A percentile compares a stretch with the other conserved stretches of the same genome.
phyloP scores from a whole-genome alignment of 2,888 invertebrate species.

The Petrolisthes manimaculis region DNA sequence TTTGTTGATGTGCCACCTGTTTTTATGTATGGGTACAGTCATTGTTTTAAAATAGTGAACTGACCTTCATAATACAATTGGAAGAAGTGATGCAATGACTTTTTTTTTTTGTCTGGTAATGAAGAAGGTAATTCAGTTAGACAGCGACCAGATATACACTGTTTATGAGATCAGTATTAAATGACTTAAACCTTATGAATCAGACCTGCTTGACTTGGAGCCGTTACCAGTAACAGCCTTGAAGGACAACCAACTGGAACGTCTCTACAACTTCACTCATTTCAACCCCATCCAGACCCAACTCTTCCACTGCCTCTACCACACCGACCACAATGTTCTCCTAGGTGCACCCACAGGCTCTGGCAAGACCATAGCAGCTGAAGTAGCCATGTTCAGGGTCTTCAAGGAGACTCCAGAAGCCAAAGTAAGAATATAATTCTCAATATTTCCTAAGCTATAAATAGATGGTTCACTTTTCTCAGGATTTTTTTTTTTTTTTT shows the following conservation, averaged over 20 bases:
- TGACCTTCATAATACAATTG: too few species aligned
- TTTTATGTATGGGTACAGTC: too few species aligned
- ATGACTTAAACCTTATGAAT: conserved; percentile 4
- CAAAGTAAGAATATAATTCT: conserved; percentile 74
- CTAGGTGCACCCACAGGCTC: conserved; percentile 97
- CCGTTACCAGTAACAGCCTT: conserved; percentile 89
- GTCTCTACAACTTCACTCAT: conserved; percentile 89
- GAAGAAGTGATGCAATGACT: too few species aligned
- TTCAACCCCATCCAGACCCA: conserved; percentile 99
- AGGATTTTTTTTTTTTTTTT: too few species aligned
- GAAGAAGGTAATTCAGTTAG: too few species aligned
- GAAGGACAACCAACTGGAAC: conserved; percentile 81
- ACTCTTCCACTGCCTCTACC: conserved; percentile 95
- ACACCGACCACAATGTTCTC: conserved; percentile 92
- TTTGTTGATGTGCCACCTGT: too few species aligned
- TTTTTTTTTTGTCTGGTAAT: too few species aligned
- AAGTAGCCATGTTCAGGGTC: conserved; percentile 94
- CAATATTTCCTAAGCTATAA: too few species aligned
- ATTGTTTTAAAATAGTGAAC: too few species aligned
- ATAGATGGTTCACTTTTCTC: not conserved
- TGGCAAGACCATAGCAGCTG: conserved; percentile 98
- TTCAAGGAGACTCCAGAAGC: conserved; percentile 84
- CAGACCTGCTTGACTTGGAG: conserved; percentile 88
- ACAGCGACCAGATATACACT: too few species aligned
- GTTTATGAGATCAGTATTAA: too few species aligned